Percentiles rank a stretch among this genome's conserved stretches.
These are phyloP conservation scores for Paramormyrops kingsleyae DNA, from an alignment of 2,113 vertebrate species.

Conservation along the genomic window DNA sequence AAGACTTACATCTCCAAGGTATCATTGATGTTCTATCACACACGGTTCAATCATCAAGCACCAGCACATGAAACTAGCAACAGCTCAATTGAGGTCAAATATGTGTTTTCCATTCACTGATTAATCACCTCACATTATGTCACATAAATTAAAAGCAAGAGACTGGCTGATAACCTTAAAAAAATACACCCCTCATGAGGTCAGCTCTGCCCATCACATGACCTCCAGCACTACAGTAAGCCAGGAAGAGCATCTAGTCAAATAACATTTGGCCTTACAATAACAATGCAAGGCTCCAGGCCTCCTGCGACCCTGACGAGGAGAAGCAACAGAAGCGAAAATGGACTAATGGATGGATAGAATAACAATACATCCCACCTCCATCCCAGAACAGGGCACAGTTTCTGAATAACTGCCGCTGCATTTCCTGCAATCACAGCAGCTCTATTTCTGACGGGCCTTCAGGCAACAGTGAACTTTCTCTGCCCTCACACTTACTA, in stretches of 20 bases:
- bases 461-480: not conserved
- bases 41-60: not conserved
- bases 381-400: not conserved
- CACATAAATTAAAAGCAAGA: not conserved
- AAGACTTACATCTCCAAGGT: not conserved
- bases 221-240: not conserved
- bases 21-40: not conserved
- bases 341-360: not conserved
- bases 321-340: not conserved
- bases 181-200: not conserved
- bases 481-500: not conserved
- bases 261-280: not conserved
- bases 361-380: not conserved
- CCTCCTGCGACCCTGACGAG: not conserved
- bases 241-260: not conserved
- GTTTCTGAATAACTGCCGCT: not conserved
- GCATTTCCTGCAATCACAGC: not conserved
- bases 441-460: not conserved
- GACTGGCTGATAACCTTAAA: not conserved
- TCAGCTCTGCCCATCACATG: not conserved
- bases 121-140: not conserved
- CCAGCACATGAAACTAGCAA: not conserved
- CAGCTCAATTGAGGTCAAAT: not conserved
- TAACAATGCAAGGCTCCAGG: not conserved
- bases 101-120: not conserved